Percentiles rank a stretch among this genome's conserved stretches.
phyloP scores from a whole-genome alignment of 2,797 vertebrate genomes.

The Enteromius thamalakanensis region DNA sequence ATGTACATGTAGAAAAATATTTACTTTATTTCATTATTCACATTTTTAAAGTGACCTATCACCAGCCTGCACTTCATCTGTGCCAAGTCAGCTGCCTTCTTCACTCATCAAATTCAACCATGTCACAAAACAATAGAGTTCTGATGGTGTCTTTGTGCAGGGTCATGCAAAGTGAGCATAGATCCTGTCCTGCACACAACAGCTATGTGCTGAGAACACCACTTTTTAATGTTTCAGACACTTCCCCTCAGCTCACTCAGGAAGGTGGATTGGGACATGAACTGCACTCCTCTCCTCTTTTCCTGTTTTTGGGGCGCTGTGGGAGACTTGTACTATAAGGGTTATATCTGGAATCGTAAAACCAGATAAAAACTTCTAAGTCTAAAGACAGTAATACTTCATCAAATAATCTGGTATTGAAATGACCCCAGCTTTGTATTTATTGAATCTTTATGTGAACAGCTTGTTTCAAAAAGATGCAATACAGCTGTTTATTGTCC shows the following conservation, averaged over 20 bases:
- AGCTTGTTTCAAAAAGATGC: background rate
- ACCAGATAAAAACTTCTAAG: background rate
- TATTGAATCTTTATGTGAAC: background rate
- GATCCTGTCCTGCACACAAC: conserved; percentile 63
- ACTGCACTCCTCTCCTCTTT: conserved; percentile 75
- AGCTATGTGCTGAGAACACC: conserved; percentile 78
- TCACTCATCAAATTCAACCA: conserved; percentile 33
- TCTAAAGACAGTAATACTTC: background rate
- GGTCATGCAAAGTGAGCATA: conserved; percentile 46
- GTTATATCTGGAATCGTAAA: background rate
- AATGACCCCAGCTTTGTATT: background rate
- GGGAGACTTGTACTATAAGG: background rate
- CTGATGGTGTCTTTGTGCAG: conserved; percentile 15
- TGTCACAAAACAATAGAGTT: conserved; percentile 45
- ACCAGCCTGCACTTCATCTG: conserved; percentile 58
- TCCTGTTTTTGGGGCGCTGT: conserved; percentile 73
- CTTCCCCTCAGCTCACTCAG: conserved; percentile 86
- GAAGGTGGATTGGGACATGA: conserved; percentile 84
- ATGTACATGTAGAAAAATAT: background rate
- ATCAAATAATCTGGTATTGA: background rate
- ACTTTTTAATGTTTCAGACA: conserved; percentile 67
- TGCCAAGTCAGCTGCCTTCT: conserved; percentile 67
- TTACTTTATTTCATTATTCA: background rate
- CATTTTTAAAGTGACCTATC: conserved; percentile 22
- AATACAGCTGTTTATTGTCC: background rate